Conservation (phyloP, 2,797 vertebrate species). For the Scarus forsteni region DNA sequence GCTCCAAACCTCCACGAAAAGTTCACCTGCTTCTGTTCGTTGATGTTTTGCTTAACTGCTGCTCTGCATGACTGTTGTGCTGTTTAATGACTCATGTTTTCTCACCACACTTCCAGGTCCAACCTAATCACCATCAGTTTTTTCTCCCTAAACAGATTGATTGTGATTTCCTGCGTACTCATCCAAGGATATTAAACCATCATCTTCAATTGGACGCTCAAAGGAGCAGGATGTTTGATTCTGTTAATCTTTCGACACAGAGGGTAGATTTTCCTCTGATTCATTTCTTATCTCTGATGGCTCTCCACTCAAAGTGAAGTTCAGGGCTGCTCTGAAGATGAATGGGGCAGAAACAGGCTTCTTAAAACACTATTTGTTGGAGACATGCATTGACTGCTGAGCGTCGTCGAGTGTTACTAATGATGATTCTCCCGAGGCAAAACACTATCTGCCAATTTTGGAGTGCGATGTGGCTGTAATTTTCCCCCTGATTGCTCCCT, state of each 20-base stretch:
- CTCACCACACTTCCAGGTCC: conserved; percentile 27
- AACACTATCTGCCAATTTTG: conserved; percentile 75
- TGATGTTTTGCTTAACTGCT: not conserved
- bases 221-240: conserved; percentile 53
- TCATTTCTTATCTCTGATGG: conserved; percentile 51
- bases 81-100: conserved; percentile 39
- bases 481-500: conserved; percentile 77
- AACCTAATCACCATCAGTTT: conserved; percentile 42
- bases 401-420: conserved; percentile 76
- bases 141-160: conserved; percentile 12
- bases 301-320: conserved; percentile 61
- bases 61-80: conserved; percentile 11
- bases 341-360: conserved; percentile 54
- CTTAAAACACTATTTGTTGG: conserved; percentile 66
- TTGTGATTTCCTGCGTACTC: conserved; percentile 47
- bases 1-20: not conserved
- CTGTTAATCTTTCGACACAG: conserved; percentile 49
- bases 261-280: conserved; percentile 48
- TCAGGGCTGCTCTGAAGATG: conserved; percentile 58
- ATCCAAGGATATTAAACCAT: conserved; percentile 52
- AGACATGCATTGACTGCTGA: conserved; percentile 72
- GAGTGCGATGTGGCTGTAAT: conserved; percentile 73
- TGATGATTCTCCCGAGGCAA: conserved; percentile 76
- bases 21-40: not conserved
- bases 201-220: conserved; percentile 49